These are phyloP conservation scores for Oncorhynchus kisutch DNA, from an alignment of 2,113 vertebrate genomes.

Conservation along the genomic window DNA sequence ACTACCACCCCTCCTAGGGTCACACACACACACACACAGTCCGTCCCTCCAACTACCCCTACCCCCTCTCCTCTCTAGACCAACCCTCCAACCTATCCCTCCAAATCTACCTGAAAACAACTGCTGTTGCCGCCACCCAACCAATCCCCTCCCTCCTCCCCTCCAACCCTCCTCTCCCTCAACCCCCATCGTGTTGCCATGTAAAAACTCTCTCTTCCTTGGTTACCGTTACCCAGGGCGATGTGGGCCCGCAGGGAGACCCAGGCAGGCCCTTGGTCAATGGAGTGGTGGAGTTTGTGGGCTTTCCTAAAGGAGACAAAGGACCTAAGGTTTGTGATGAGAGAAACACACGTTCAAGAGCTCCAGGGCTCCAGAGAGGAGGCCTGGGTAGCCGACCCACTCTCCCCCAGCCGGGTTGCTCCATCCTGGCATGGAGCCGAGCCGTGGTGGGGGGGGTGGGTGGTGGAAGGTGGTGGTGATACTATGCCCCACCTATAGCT, in stretches of 20 bases:
- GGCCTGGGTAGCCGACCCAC: not conserved
- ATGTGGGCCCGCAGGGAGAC: constrained; percentile 82
- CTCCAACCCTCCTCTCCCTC: constrained; percentile 15
- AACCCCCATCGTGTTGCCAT: constrained; percentile 8
- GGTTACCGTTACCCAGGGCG: constrained; percentile 77
- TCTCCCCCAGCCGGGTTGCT: not conserved
- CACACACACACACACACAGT: constrained; percentile 21
- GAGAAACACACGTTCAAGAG: not conserved
- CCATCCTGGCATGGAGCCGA: not conserved
- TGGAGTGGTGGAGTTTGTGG: constrained; percentile 83
- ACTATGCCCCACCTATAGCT: too few relatives aligned
- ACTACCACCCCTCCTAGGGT: constrained; percentile 9
- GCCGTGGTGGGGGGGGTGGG: not conserved
- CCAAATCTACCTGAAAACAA: constrained; percentile 7
- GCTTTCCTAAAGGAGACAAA: constrained; percentile 86
- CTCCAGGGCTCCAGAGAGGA: not conserved
- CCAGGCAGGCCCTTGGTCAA: constrained; percentile 83
- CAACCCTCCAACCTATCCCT: not conserved
- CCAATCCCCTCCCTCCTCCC: constrained; percentile 14
- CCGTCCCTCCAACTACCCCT: constrained; percentile 27
- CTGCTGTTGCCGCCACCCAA: constrained; percentile 21
- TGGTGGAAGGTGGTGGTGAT: not conserved
- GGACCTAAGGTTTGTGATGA: constrained; percentile 81
- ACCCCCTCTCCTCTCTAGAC: not conserved
- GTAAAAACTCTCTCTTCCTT: constrained; percentile 62